A percentile compares a stretch with the other conserved stretches of the same genome.
Evolutionary conservation across 2,888 invertebrate species (phyloP).

Genomic region (Stratiomys singularior): DNA sequence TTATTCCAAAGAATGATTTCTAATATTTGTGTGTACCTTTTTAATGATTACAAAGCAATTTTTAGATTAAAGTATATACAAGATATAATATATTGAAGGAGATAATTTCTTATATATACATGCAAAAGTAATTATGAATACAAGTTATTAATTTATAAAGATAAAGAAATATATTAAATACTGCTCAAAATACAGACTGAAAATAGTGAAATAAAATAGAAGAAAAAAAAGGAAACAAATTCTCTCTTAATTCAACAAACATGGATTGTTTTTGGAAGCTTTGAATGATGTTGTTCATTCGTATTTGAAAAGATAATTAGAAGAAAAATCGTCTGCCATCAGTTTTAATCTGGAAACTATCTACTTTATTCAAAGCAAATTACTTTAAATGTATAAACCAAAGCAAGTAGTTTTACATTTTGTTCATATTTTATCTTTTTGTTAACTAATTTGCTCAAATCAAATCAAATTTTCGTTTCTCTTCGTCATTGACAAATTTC

Average conservation of each 20-base stretch:
- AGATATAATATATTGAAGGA: neutral
- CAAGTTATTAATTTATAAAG: slow-evolving; percentile 25
- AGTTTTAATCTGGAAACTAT: too few species aligned
- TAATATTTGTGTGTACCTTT: slow-evolving; percentile 39
- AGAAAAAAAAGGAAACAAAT: slow-evolving; percentile 30
- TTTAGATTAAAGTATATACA: slow-evolving; percentile 24
- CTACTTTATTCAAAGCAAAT: too few species aligned
- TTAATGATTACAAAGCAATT: slow-evolving; percentile 31
- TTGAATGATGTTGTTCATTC: too few species aligned
- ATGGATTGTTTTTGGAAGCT: too few species aligned
- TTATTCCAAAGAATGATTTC: slow-evolving; percentile 42
- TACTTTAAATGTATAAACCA: too few species aligned
- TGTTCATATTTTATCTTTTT: too few species aligned
- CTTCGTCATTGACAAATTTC: too few species aligned
- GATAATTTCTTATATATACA: slow-evolving; percentile 22
- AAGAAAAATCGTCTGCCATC: too few species aligned
- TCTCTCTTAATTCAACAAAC: slow-evolving; percentile 26
- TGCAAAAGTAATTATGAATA: slow-evolving; percentile 28
- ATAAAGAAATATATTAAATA: slow-evolving; percentile 3
- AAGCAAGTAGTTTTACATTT: too few species aligned
- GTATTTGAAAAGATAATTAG: too few species aligned
- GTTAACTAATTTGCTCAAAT: too few species aligned
- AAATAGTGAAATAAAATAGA: slow-evolving; percentile 32
- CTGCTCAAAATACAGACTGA: slow-evolving; percentile 38
- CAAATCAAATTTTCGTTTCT: too few species aligned